Evolutionary conservation across 2,888 invertebrate genomes (phyloP), one percentile per base, ranked within the genome.

Genomic region (Caenorhabditis auriculariae): DNA sequence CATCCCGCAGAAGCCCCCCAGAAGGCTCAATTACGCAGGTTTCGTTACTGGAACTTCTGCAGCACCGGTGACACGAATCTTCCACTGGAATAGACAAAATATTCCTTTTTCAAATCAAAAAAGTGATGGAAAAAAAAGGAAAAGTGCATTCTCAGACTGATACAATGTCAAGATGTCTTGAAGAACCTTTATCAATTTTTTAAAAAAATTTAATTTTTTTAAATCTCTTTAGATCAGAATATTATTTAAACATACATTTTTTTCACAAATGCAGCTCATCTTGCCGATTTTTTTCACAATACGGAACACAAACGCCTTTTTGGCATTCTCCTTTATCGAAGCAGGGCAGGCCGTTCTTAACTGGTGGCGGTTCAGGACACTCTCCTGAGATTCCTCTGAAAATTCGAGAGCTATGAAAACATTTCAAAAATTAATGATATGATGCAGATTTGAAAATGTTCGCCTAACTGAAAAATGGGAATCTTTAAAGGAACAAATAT

Each of bases 241-340:
- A 45, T 12, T 12, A 43, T 26, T 28, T 2, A 21, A 26, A 82
- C 87, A 82, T 83, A 91, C 91, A 89, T 74, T 90, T n/a, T n/a
- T 89, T 82, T 93, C 93, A 83, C 95, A 95, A 90, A 94, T 93
- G 86, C 95, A 95, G 82, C 93, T 92, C 82, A 91, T 91, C 82
- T 91, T 86, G 6, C 75, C 76, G 35, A 74, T 62, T 65, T 19
- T 91, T 91, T 85, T 95, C 93, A 83, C 95, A 96, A 83, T 90
- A 94, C 0, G 94, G 92, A 76, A 91, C 88, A 83, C 95, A 95
- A 78, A 89, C 88, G n/a, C 95, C 95, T 78, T 87, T 87, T 50
- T 88, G 87, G 82, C 95, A 95, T 78, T 91, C 89, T 0, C 94
- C 94, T 57, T 80, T 80, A 83, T 93, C 93, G 61, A 92, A 88